Conservation (phyloP, 2,113 vertebrate species). For the Sturnira hondurensis region DNA sequence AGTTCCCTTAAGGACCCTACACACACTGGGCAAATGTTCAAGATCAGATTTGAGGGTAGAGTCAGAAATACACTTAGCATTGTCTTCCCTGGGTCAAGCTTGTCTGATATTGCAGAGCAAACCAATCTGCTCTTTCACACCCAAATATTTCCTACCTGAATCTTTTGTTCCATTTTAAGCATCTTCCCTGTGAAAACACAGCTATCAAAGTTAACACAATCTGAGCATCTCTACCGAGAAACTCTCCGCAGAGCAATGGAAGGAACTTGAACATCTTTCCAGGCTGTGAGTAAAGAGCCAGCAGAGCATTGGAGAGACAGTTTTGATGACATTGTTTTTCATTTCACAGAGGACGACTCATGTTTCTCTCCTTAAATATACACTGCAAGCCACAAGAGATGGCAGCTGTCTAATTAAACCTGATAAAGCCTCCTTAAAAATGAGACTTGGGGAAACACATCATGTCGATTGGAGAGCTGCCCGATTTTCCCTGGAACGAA, state of each 20-base stretch:
- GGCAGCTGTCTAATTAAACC: conserved; percentile 80
- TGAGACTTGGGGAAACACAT: conserved; percentile 69
- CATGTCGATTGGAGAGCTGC: conserved; percentile 62
- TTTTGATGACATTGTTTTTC: conserved; percentile 67
- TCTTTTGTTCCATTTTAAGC: background rate
- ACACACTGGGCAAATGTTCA: background rate
- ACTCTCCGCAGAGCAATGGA: conserved; percentile 33
- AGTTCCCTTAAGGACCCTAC: background rate
- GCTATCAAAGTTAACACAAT: background rate
- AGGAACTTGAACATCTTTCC: background rate
- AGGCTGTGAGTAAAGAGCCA: conserved; percentile 48
- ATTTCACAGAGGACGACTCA: conserved; percentile 55
- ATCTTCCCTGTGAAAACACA: background rate
- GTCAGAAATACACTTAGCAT: background rate
- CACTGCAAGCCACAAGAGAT: conserved; percentile 60
- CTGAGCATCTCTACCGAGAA: conserved; percentile 12
- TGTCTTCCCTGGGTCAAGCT: background rate
- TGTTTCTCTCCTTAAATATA: conserved; percentile 61
- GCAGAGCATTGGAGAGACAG: conserved; percentile 23
- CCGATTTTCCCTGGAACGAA: conserved; percentile 70
- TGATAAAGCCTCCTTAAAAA: conserved; percentile 78
- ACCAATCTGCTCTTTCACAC: background rate
- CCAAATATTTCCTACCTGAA: background rate
- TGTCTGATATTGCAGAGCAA: background rate
- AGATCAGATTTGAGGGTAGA: background rate